phyloP scores from a whole-genome alignment of 2,888 invertebrate species.

The Cataglyphis albicans region DNA sequence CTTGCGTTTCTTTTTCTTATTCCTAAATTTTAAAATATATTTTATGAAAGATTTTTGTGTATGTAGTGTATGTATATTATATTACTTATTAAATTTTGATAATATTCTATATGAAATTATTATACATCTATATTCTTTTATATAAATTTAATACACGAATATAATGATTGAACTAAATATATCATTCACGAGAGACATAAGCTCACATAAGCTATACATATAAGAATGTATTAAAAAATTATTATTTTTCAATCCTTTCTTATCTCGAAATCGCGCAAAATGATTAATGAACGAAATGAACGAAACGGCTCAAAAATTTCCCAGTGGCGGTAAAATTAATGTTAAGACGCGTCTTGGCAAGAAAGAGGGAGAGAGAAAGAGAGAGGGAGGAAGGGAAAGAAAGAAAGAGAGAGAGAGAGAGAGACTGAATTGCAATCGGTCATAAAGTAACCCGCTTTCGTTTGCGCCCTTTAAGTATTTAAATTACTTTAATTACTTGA shows the following conservation, averaged over 20 bases:
- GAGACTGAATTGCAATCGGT: slow-evolving; percentile 19
- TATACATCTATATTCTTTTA: too few relatives aligned
- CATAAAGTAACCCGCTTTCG: background rate
- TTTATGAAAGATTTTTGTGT: background rate
- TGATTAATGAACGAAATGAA: background rate
- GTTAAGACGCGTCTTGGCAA: background rate
- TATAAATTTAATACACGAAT: too few relatives aligned
- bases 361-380: background rate
- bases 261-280: background rate
- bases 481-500: slow-evolving; percentile 67
- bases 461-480: slow-evolving; percentile 49
- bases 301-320: background rate
- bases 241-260: background rate
- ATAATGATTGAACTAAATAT: background rate
- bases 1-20: background rate
- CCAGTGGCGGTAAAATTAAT: slow-evolving; percentile 17
- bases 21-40: background rate
- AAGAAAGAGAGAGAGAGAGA: background rate
- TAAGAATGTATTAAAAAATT: background rate
- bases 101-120: background rate
- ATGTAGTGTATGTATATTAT: background rate
- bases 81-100: background rate
- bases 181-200: background rate
- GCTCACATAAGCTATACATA: background rate
- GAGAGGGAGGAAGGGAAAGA: too few relatives aligned